Conservation (phyloP, 2,797 vertebrate species). For the Anisognathus igniventris region DNA sequence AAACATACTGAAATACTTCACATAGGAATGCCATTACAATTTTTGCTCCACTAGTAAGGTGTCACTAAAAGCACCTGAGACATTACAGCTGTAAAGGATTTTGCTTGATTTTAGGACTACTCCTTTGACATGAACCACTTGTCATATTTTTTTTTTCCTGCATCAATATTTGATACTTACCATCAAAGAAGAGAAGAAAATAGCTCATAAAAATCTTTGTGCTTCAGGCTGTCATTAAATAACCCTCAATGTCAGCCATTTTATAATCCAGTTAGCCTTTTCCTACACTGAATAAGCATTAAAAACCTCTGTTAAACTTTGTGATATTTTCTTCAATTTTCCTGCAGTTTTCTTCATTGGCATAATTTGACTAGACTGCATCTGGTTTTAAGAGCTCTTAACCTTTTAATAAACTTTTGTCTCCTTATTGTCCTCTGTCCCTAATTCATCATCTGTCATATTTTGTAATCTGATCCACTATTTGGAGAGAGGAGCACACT, state of each 20-base stretch:
- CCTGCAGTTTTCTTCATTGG: background rate
- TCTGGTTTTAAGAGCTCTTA: background rate
- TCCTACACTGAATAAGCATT: background rate
- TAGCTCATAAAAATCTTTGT: background rate
- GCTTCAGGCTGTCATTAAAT: background rate
- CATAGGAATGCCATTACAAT: background rate
- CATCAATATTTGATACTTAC: background rate
- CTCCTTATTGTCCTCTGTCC: background rate
- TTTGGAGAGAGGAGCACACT: background rate
- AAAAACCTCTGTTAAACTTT: background rate
- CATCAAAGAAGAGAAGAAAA: background rate
- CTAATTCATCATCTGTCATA: background rate
- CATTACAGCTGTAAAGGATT: background rate
- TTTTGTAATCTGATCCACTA: background rate
- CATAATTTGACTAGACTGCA: slow-evolving; percentile 1
- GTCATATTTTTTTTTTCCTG: background rate
- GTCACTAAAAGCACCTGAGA: background rate
- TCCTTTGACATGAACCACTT: background rate
- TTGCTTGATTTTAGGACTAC: background rate
- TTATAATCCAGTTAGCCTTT: background rate
- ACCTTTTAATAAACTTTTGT: slow-evolving; percentile 19
- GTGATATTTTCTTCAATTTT: background rate
- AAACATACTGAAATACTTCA: background rate
- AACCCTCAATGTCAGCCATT: background rate
- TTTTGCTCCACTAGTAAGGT: background rate